Evolutionary conservation across 2,113 vertebrate species (phyloP), one percentile per base, ranked within the genome.

Genomic region (Pachyramphus minor): DNA sequence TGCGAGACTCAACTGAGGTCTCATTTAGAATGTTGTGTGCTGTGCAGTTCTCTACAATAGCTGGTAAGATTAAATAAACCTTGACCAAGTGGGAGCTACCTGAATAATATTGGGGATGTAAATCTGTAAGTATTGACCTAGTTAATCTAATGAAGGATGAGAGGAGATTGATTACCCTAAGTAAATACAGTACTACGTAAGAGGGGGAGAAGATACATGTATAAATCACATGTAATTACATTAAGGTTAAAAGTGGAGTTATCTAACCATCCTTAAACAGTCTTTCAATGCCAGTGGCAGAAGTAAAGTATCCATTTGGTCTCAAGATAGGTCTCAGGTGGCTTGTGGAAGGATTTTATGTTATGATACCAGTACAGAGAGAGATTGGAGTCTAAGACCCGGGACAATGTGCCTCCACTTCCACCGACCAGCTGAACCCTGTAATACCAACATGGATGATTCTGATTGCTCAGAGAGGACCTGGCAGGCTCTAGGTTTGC

Each of bases 81-180:
- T 85, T 30, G 6, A 86, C 39, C 42, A 42, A 74, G 35, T 39
- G 39, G 50, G 25, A 92, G n/a, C 83, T 59, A 83, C 83, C 63
- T 92, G 72, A 80, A 84, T 93, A 84, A 85, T 55, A 59, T 45
- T 56, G 42, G 41, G 59, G 88, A 88, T 74, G 63, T 76, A 94
- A 94, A 93, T 95, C 90, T 88, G 20, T 90, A 63, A 67, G 23
- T 88, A 95, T 94, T 94, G 94, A 93, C 67, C 62, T 77, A 72
- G 50, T 71, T 94, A 95, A 96, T 95, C 82, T 94, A 93, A 96
- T 94, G 88, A 93, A 71, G 75, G 47, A 92, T 90, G 83, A 92
- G 62, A 94, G 53, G 75, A 90, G 68, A 93, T 90, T 90, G 92
- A 96, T 93, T 55, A 83, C 44, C 58, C 12, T 90, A 30, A 82